Percentiles rank a stretch among this genome's conserved stretches.
phyloP scores from a whole-genome alignment of 2,888 invertebrate species.

The Barypeithes pellucidus region DNA sequence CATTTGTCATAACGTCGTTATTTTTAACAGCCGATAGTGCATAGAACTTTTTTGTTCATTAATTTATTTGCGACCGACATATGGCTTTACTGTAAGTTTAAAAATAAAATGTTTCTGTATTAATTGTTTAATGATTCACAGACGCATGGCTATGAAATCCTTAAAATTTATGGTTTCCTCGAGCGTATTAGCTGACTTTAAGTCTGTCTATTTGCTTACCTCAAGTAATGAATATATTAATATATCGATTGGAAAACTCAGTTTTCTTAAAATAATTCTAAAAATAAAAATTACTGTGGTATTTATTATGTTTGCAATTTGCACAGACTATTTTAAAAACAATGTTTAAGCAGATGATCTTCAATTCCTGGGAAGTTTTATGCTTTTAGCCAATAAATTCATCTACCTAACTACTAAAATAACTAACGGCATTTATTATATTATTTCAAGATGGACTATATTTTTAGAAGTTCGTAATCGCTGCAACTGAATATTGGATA shows the following conservation, averaged over 20 bases:
- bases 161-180: no score
- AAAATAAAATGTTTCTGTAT: no score
- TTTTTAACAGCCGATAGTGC: no score
- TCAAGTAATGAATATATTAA: no score
- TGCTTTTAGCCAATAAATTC: background rate
- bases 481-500: background rate
- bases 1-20: no score
- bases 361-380: background rate
- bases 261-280: background rate
- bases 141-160: no score
- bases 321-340: background rate
- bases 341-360: background rate
- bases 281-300: background rate
- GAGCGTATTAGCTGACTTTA: no score
- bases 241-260: background rate
- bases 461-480: constrained; percentile 16
- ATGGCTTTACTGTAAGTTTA: no score
- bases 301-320: background rate
- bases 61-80: no score
- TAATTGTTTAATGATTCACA: no score
- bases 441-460: background rate
- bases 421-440: background rate
- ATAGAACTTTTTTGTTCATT: no score
- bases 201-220: no score
- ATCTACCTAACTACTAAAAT: constrained; percentile 4